Conservation (phyloP, 2,888 invertebrate species). For the Parnassius orleans region DNA sequence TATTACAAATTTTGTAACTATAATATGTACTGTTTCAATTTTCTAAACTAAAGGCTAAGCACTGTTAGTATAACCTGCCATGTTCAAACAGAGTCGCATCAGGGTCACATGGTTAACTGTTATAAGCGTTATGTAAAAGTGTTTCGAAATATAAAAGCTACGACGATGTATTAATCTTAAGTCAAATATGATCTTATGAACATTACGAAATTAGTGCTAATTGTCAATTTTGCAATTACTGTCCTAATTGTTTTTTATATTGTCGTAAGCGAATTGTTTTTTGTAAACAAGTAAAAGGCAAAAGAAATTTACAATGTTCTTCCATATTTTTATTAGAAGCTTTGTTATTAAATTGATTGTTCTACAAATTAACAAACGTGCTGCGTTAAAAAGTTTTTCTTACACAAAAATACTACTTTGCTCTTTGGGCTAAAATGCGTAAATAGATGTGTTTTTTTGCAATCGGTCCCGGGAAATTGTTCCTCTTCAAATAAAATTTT, state of each 20-base stretch:
- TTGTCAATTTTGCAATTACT: conserved; percentile 26
- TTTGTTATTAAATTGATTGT: no score
- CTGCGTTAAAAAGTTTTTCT: no score
- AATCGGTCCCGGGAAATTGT: no score
- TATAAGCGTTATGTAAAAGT: conserved; percentile 51
- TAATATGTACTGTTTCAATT: no score
- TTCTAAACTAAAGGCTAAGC: neutral
- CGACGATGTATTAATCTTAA: conserved; percentile 34
- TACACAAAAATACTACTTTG: no score
- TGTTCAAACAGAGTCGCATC: conserved; percentile 37
- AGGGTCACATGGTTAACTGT: conserved; percentile 40
- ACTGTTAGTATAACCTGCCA: neutral
- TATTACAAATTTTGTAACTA: neutral
- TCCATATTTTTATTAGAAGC: no score
- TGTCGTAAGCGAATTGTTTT: neutral
- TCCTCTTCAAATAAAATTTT: no score
- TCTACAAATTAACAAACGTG: no score
- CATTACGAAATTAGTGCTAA: conserved; percentile 54
- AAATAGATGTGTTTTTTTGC: no score
- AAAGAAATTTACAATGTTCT: no score
- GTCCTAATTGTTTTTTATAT: conserved; percentile 36
- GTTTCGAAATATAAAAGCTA: conserved; percentile 54
- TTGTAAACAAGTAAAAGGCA: no score
- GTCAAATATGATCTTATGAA: conserved; percentile 43
- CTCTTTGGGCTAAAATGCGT: no score